Evolutionary conservation across 2,113 vertebrate genomes (phyloP).

Genomic region (Amia ocellicauda): DNA sequence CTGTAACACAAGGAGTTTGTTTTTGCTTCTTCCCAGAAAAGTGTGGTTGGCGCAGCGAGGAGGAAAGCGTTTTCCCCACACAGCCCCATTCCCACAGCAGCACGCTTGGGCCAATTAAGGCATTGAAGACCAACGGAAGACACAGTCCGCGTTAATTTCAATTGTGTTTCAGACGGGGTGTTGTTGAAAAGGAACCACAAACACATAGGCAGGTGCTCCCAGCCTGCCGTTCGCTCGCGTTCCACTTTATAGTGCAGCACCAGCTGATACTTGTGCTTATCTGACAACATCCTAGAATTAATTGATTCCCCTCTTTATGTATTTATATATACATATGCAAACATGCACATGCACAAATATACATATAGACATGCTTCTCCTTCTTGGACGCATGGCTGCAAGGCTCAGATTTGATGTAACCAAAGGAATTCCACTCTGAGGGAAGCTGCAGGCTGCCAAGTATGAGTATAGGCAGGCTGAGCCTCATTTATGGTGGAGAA

Average conservation of each 20-base stretch:
- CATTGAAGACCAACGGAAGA: no score
- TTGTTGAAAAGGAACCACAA: slow-evolving; percentile 27
- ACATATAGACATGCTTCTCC: slow-evolving; percentile 15
- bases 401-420: slow-evolving; percentile 29
- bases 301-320: slow-evolving; percentile 26
- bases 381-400: slow-evolving; percentile 21
- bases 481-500: slow-evolving; percentile 7
- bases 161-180: slow-evolving; percentile 13
- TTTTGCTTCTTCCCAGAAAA: no score
- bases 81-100: no score
- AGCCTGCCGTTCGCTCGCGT: slow-evolving; percentile 1
- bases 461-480: slow-evolving; percentile 25
- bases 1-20: no score
- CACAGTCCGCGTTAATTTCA: slow-evolving; percentile 30
- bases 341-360: no score
- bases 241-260: slow-evolving; percentile 18
- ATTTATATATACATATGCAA: slow-evolving; percentile 7
- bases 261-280: slow-evolving; percentile 23
- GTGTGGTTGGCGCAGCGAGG: no score
- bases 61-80: no score
- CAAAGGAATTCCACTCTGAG: slow-evolving; percentile 27
- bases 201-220: slow-evolving; percentile 13
- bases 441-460: slow-evolving; percentile 21
- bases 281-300: slow-evolving; percentile 36
- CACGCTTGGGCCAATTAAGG: no score